phyloP scores from a whole-genome alignment of 2,113 vertebrate species.

The Erpornis zantholeuca region DNA sequence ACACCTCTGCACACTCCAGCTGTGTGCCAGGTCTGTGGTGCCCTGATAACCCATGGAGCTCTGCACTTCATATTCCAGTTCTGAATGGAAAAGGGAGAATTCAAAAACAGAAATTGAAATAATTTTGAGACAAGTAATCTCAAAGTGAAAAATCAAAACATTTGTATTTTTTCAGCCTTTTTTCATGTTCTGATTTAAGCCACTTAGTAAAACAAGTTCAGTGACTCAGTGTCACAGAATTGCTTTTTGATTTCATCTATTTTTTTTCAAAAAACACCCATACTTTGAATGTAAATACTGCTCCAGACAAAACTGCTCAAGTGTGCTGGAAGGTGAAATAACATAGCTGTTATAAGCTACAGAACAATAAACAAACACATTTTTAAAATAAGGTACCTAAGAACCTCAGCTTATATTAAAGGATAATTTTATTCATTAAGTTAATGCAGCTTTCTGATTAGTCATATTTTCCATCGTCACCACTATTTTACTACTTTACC shows the following conservation, averaged over 20 bases:
- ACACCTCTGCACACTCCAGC: not conserved
- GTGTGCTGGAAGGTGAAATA: not conserved
- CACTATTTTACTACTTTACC: not conserved
- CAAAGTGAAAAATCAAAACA: not conserved
- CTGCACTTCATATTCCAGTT: not conserved
- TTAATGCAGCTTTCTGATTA: conserved; percentile 5
- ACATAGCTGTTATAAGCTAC: not conserved
- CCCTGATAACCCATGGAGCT: not conserved
- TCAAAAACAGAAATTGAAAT: not conserved
- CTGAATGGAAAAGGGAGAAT: not conserved
- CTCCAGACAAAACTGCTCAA: not conserved
- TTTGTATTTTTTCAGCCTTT: not conserved
- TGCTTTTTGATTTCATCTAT: not conserved
- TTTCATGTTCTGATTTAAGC: not conserved
- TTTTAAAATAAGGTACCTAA: not conserved
- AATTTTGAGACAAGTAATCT: not conserved
- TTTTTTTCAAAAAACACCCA: rapidly evolving
- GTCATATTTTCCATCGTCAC: conserved; percentile 16
- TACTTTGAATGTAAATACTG: not conserved
- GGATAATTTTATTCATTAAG: not conserved
- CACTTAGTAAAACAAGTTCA: not conserved
- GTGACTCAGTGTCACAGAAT: not conserved
- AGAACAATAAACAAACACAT: not conserved
- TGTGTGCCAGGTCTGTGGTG: not conserved
- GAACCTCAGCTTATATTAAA: not conserved